Conservation (phyloP, 1,140 invertebrate genomes). For the Philopotamus ludificatus region DNA sequence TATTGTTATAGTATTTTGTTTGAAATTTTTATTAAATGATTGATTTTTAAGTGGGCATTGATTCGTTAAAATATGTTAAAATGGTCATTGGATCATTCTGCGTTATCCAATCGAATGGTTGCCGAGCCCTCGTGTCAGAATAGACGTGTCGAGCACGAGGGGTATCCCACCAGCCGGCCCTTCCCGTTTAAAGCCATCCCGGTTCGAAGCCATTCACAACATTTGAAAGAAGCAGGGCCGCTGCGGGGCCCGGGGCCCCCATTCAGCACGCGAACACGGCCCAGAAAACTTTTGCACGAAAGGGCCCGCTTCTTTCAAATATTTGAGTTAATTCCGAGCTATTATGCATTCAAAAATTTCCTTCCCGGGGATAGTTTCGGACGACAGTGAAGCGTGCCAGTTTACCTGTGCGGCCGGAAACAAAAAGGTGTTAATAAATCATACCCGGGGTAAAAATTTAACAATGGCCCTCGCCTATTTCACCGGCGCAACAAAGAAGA, state of each 20-base stretch:
- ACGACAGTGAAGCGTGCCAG: background rate
- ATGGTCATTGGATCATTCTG: too few relatives aligned
- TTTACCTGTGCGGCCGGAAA: background rate
- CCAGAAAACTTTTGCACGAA: constrained; percentile 15
- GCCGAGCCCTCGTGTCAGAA: too few relatives aligned
- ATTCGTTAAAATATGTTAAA: too few relatives aligned
- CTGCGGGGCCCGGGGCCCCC: background rate
- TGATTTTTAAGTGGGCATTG: too few relatives aligned
- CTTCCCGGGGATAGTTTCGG: background rate
- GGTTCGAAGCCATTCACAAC: constrained; percentile 35
- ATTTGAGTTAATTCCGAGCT: background rate
- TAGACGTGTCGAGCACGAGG: too few relatives aligned
- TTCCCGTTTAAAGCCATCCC: constrained; percentile 40
- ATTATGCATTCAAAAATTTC: background rate
- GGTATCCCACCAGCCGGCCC: constrained; percentile 30
- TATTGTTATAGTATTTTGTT: too few relatives aligned
- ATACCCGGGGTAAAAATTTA: too few relatives aligned
- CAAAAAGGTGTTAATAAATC: background rate
- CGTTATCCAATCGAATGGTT: too few relatives aligned
- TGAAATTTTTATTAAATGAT: too few relatives aligned
- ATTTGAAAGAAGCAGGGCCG: constrained; percentile 11
- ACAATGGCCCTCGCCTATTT: too few relatives aligned
- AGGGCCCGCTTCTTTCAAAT: constrained; percentile 12
- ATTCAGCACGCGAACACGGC: constrained; percentile 11
- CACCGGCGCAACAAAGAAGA: too few relatives aligned